Percentiles rank a stretch among this genome's conserved stretches.
phyloP scores from a whole-genome alignment of 64 coral and sea anemone species.

The Dendronephthya gigantea region DNA sequence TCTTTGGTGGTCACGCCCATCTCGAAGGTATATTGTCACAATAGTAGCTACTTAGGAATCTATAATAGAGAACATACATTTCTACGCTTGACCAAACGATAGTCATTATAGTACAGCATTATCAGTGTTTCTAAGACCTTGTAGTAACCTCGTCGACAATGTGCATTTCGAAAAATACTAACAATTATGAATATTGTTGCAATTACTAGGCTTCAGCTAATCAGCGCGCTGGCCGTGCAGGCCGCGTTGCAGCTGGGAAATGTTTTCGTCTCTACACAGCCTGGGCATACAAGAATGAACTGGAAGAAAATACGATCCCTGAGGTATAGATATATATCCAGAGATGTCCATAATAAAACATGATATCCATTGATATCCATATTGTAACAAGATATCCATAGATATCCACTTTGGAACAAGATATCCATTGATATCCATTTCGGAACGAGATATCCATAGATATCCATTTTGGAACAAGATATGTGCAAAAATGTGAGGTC shows the following conservation, averaged over 20 bases:
- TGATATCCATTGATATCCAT: not conserved
- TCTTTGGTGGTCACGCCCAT: slow-evolving; percentile 89
- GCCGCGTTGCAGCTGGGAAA: slow-evolving; percentile 92
- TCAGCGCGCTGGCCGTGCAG: slow-evolving; percentile 83
- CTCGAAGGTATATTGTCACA: slow-evolving; percentile 55
- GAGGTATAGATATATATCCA: slow-evolving; percentile 51
- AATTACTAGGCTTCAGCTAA: slow-evolving; percentile 78
- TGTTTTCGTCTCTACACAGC: slow-evolving; percentile 95
- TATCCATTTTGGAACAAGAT: not conserved
- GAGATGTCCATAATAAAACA: no score
- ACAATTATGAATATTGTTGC: not conserved
- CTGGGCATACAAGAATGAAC: slow-evolving; percentile 96
- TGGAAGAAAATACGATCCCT: slow-evolving; percentile 93
- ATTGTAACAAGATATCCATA: not conserved
- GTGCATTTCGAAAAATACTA: no score
- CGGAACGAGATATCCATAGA: not conserved
- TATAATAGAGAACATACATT: no score
- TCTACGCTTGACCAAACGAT: no score
- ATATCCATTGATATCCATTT: no score
- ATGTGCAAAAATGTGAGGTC: not conserved
- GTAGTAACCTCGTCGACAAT: no score
- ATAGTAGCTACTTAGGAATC: no score
- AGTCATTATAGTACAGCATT: not conserved
- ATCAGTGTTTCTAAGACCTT: not conserved
- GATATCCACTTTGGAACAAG: not conserved